These are phyloP conservation scores for Leontopithecus rosalia DNA, from an alignment of 2,797 vertebrate species.

Conservation along the genomic window DNA sequence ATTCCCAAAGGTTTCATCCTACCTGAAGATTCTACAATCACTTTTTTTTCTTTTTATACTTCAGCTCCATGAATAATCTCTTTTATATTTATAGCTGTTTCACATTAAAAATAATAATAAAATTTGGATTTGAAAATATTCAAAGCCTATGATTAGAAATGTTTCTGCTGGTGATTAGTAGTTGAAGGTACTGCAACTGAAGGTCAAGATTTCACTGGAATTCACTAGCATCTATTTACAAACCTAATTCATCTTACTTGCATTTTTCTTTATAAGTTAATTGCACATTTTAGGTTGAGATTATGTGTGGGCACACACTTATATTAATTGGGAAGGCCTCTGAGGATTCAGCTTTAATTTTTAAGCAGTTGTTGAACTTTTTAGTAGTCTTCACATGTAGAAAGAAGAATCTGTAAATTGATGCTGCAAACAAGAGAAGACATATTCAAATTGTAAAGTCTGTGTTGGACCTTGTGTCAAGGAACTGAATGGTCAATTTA, in stretches of 20 bases:
- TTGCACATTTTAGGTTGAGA: not conserved
- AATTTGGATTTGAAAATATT: not conserved
- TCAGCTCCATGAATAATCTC: not conserved
- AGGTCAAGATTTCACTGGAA: not conserved
- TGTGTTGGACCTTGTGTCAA: not conserved
- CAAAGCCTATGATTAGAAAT: not conserved
- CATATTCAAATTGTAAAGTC: not conserved
- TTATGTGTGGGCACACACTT: not conserved
- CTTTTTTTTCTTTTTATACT: not conserved
- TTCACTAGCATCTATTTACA: not conserved
- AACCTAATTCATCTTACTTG: not conserved
- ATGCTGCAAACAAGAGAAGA: not conserved
- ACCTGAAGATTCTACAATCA: not conserved
- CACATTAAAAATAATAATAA: not conserved
- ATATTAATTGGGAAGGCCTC: conserved; percentile 8
- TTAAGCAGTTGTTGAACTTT: conserved; percentile 12
- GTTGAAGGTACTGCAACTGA: not conserved
- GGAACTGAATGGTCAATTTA: not conserved
- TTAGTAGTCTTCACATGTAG: not conserved
- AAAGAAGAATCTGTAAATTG: not conserved
- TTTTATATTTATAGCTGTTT: not conserved
- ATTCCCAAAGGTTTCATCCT: not conserved
- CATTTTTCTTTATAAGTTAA: conserved; percentile 32
- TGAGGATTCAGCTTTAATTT: not conserved
- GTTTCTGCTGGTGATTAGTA: not conserved